Conservation (phyloP, 2,888 invertebrate species). For the Siphonodentalium dalli region DNA sequence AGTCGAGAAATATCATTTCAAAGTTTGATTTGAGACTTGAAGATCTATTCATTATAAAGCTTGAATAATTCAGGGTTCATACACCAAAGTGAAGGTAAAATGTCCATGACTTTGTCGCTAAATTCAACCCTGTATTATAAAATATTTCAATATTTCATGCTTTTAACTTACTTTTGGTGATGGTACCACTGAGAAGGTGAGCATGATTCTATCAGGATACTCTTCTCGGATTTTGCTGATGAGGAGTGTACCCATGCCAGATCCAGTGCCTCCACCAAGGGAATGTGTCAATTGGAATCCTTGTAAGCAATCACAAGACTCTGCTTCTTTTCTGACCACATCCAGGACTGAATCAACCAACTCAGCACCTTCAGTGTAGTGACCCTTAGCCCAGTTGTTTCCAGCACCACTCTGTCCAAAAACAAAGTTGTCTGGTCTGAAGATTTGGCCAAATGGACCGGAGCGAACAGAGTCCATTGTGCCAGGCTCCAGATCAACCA, state of each 20-base stretch:
- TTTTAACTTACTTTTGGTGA: constrained; percentile 76
- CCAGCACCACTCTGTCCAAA: constrained; percentile 77
- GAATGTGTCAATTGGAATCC: constrained; percentile 70
- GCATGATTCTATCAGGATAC: constrained; percentile 97
- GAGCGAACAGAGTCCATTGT: constrained; percentile 95
- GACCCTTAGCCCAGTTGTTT: constrained; percentile 87
- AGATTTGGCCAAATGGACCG: constrained; percentile 88
- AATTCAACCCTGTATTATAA: too few relatives aligned
- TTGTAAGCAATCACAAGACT: constrained; percentile 84
- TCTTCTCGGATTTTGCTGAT: constrained; percentile 96
- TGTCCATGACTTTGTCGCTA: too few relatives aligned
- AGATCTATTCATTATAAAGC: too few relatives aligned
- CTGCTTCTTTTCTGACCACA: constrained; percentile 76
- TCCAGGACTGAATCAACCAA: constrained; percentile 71
- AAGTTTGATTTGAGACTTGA: too few relatives aligned
- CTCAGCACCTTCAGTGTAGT: constrained; percentile 85
- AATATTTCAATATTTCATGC: too few relatives aligned
- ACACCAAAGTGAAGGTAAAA: too few relatives aligned
- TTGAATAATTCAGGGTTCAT: too few relatives aligned
- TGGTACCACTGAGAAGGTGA: constrained; percentile 90
- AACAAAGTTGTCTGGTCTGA: constrained; percentile 94
- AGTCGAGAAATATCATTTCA: too few relatives aligned
- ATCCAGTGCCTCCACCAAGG: constrained; percentile 84
- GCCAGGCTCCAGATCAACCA: constrained; percentile 92
- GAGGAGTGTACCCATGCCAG: constrained; percentile 85